These are phyloP conservation scores for Diplosoma virens DNA, from an alignment of 23 tunicate genomes.

Conservation along the genomic window DNA sequence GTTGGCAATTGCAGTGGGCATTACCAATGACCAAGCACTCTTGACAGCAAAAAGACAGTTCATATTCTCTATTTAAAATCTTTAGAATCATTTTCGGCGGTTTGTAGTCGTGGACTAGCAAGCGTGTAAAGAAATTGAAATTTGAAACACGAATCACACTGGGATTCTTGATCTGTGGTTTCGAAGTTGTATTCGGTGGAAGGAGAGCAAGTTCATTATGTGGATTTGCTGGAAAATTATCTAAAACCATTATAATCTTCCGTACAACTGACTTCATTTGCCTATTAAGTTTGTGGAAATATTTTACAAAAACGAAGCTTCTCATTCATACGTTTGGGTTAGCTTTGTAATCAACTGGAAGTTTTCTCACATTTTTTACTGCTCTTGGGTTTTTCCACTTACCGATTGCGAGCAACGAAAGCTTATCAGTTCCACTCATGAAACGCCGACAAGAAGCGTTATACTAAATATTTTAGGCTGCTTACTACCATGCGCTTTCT, in stretches of 20 bases:
- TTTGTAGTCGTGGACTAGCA: slow-evolving; percentile 5
- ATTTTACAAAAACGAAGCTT: not conserved
- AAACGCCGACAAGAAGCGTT: not conserved
- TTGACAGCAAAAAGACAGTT: slow-evolving; percentile 8
- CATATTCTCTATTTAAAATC: not conserved
- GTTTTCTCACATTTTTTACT: slow-evolving; percentile 4
- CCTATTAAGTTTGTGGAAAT: not conserved
- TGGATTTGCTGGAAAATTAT: not conserved
- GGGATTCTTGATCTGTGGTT: not conserved
- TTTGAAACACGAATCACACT: slow-evolving; percentile 13
- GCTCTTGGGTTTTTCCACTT: slow-evolving; percentile 15
- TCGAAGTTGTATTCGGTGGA: not conserved
- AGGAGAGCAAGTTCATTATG: not conserved
- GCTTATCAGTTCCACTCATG: slow-evolving; percentile 24
- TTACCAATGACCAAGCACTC: slow-evolving; percentile 11
- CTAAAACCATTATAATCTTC: not conserved
- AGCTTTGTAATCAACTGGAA: slow-evolving; percentile 17
- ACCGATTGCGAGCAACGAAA: not conserved
- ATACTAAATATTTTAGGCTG: not conserved
- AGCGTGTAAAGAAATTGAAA: not conserved
- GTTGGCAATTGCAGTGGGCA: not conserved
- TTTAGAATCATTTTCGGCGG: not conserved
- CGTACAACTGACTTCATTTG: not conserved
- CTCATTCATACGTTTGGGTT: not conserved
- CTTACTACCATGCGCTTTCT: not conserved